phyloP scores from a whole-genome alignment of 2,888 invertebrate genomes.

The Eupithecia abbreviata region DNA sequence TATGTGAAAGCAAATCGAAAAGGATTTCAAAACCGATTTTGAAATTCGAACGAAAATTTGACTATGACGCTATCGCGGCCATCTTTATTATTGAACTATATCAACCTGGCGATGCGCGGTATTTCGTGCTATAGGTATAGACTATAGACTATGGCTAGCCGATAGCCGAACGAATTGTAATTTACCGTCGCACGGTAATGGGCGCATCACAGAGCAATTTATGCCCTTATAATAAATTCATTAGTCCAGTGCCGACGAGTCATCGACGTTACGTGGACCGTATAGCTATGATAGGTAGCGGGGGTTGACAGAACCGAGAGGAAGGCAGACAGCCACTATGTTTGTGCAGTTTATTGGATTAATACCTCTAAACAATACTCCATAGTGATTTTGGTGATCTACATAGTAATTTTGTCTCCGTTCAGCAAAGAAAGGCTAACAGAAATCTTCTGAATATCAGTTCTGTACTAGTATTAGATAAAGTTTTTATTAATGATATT shows the following conservation, averaged over 20 bases:
- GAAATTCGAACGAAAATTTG: background rate
- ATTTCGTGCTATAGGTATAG: conserved; percentile 6
- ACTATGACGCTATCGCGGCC: background rate
- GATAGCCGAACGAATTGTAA: conserved; percentile 72
- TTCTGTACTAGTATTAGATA: background rate
- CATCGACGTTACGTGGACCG: conserved; percentile 47
- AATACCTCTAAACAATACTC: background rate
- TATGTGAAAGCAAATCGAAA: background rate
- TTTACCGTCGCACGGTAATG: conserved; percentile 78
- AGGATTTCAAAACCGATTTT: background rate
- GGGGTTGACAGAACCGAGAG: conserved; percentile 3
- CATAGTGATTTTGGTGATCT: background rate
- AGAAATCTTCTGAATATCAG: background rate
- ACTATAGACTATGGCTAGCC: conserved; percentile 4
- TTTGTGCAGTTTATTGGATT: background rate
- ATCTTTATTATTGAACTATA: background rate
- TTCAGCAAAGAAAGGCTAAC: background rate
- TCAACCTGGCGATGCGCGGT: background rate
- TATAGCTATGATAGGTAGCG: conserved; percentile 24
- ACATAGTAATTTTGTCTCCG: background rate
- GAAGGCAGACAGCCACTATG: background rate
- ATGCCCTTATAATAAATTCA: conserved; percentile 83
- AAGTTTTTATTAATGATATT: conserved; percentile 3
- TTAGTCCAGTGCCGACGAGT: conserved; percentile 57
- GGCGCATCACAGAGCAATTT: conserved; percentile 80